Evolutionary conservation across 2,797 vertebrate genomes (phyloP).

Genomic region (Parambassis ranga): DNA sequence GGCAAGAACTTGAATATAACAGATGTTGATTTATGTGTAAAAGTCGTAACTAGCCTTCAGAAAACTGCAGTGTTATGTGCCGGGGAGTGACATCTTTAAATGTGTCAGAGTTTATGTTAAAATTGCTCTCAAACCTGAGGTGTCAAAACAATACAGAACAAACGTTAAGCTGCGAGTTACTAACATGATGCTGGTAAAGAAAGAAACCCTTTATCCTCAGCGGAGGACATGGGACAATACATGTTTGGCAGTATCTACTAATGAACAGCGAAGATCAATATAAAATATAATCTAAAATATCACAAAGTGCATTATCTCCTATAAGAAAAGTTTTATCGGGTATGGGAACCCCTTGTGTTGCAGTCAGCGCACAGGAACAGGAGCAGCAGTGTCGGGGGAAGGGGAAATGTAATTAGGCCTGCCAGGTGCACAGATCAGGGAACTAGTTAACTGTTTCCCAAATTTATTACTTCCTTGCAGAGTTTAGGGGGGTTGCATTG

Average conservation of each 20-base stretch:
- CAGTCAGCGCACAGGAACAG: conserved; percentile 54
- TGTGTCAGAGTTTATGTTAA: background rate
- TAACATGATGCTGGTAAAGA: too few relatives aligned
- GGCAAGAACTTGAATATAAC: too few relatives aligned
- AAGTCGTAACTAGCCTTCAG: too few relatives aligned
- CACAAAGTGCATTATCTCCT: conserved; percentile 82
- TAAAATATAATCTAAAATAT: too few relatives aligned
- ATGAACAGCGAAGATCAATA: too few relatives aligned
- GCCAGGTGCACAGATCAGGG: conserved; percentile 93
- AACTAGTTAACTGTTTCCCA: conserved; percentile 90
- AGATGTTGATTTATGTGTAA: too few relatives aligned
- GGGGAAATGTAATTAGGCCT: conserved; percentile 90
- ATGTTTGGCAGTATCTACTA: too few relatives aligned
- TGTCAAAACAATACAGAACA: too few relatives aligned
- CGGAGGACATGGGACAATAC: background rate
- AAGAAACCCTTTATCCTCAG: background rate
- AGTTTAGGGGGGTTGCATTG: conserved; percentile 62
- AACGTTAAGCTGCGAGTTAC: too few relatives aligned
- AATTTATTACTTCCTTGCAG: conserved; percentile 96
- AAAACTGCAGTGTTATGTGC: too few relatives aligned
- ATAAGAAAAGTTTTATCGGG: conserved; percentile 58
- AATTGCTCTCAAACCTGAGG: too few relatives aligned
- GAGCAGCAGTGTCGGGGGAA: conserved; percentile 57
- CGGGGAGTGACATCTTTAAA: background rate
- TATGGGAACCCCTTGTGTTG: conserved; percentile 24